A percentile compares a stretch with the other conserved stretches of the same genome.
Evolutionary conservation across 2,113 vertebrate species (phyloP).

Genomic region (Chrysemys picta): DNA sequence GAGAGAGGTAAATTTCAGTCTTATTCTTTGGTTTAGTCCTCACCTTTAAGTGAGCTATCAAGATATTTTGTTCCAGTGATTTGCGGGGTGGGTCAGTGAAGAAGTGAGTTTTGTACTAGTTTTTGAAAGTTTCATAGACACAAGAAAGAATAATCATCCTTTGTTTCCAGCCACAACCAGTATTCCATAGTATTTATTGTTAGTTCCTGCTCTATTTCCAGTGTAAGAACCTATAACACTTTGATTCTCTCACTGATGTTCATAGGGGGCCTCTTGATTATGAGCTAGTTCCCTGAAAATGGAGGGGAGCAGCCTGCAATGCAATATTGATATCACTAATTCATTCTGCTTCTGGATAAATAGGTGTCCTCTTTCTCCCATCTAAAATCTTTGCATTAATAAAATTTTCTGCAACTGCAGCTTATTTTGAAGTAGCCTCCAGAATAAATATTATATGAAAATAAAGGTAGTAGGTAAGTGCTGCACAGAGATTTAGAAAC

Average conservation of each 20-base stretch:
- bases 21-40: too few species aligned
- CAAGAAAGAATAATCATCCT: neutral
- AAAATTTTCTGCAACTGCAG: conserved; percentile 29
- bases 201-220: neutral
- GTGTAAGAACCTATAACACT: neutral
- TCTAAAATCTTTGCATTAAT: conserved; percentile 5
- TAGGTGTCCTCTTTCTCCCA: conserved; percentile 10
- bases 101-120: neutral
- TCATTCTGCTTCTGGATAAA: neutral
- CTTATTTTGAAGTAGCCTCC: conserved; percentile 22
- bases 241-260: neutral
- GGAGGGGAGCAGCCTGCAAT: neutral
- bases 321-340: neutral
- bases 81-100: accelerated
- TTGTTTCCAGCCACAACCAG: neutral
- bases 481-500: neutral
- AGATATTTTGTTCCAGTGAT: too few species aligned
- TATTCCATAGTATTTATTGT: neutral
- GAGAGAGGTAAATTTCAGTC: too few species aligned
- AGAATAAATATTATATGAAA: neutral
- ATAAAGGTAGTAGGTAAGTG: neutral
- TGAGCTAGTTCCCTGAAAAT: neutral
- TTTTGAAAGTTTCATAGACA: neutral
- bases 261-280: neutral
- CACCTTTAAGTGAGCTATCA: too few species aligned